A percentile compares a stretch with the other conserved stretches of the same genome.
Evolutionary conservation across 2,797 vertebrate species (phyloP).

Genomic region (Diplodus puntazzo): DNA sequence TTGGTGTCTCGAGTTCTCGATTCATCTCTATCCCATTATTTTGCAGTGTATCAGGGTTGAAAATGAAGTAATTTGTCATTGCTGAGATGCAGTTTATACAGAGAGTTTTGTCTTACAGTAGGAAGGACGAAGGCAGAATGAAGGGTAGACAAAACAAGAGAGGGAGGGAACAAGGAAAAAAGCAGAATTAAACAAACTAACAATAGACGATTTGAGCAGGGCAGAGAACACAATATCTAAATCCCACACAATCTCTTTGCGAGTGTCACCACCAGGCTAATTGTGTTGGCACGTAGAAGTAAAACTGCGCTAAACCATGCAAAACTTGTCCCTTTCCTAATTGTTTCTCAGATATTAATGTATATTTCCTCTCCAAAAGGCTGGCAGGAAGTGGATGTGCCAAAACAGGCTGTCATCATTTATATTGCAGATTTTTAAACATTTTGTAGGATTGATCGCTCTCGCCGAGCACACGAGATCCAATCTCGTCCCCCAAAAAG

Average conservation of each 20-base stretch:
- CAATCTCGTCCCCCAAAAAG: constrained; percentile 29
- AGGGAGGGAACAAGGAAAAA: constrained; percentile 4
- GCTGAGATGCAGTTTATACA: constrained; percentile 46
- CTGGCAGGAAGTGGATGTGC: background rate
- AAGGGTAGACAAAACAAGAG: constrained; percentile 9
- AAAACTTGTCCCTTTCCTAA: constrained; percentile 14
- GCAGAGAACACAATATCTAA: constrained; percentile 47
- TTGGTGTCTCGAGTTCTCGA: constrained; percentile 30
- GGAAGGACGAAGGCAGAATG: constrained; percentile 9
- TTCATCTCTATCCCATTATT: constrained; percentile 24
- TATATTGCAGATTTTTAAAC: constrained; percentile 1
- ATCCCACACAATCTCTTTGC: constrained; percentile 18
- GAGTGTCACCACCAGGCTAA: constrained; percentile 21
- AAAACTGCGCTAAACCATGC: constrained; percentile 21
- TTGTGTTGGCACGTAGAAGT: constrained; percentile 10
- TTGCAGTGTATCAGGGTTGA: constrained; percentile 17
- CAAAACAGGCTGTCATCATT: constrained; percentile 2
- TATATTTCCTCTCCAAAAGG: constrained; percentile 4
- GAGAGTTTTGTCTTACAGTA: constrained; percentile 23
- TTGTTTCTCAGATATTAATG: constrained; percentile 12
- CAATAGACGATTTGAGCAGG: constrained; percentile 9
- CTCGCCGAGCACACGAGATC: background rate
- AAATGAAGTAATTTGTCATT: constrained; percentile 46
- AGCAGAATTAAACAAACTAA: background rate
- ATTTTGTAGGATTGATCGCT: constrained; percentile 13